A percentile compares a stretch with the other conserved stretches of the same genome.
Evolutionary conservation across 1,140 invertebrate genomes (phyloP).

Genomic region (Pentalonia nigronervosa): DNA sequence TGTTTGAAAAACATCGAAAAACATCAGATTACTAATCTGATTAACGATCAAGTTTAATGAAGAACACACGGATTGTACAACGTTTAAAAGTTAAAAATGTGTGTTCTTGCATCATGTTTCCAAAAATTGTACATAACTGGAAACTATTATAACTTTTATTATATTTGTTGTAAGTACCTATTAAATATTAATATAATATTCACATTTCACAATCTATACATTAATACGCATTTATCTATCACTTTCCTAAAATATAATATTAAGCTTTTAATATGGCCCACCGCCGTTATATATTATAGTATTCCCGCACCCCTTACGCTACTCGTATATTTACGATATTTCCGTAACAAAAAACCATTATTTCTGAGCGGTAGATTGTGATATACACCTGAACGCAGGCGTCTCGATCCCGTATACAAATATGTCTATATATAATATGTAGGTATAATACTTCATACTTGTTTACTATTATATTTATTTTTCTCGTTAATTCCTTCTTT

Average conservation of each 20-base stretch:
- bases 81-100: neutral
- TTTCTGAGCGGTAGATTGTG: neutral
- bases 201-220: neutral
- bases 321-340: neutral
- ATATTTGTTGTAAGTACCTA: no score
- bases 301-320: neutral
- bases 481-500: neutral
- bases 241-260: neutral
- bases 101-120: neutral
- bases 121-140: no score
- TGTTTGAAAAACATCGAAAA: no score
- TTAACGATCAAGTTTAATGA: no score
- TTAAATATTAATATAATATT: no score
- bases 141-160: no score
- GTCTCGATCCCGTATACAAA: conserved; percentile 5
- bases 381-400: conserved; percentile 13
- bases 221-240: neutral
- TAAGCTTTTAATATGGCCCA: neutral
- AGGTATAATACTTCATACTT: neutral
- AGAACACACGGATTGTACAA: neutral
- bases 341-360: conserved; percentile 10
- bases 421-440: neutral
- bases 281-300: neutral
- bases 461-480: conserved; percentile 39
- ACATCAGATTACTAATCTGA: no score